Evolutionary conservation across 2,888 invertebrate species (phyloP).

Genomic region (Tanypteryx hageni): DNA sequence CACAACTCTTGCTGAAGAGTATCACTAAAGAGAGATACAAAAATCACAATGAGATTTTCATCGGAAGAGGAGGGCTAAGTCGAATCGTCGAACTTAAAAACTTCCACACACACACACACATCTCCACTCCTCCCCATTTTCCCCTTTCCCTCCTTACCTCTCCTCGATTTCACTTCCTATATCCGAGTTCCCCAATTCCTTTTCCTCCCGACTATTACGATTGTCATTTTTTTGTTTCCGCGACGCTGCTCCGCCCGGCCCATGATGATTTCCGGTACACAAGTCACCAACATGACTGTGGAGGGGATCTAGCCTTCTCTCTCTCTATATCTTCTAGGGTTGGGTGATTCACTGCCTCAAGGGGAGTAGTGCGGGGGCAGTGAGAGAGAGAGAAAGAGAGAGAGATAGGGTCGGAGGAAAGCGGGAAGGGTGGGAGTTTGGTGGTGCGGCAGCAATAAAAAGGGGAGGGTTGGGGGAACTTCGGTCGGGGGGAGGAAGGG

Average conservation of each 20-base stretch:
- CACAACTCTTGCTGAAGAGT: no score
- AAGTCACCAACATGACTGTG: constrained; percentile 29
- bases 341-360: constrained; percentile 22
- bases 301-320: background rate
- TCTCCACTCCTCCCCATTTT: no score
- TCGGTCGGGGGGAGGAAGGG: background rate
- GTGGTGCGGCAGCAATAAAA: no score
- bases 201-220: constrained; percentile 52
- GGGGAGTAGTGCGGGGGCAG: background rate
- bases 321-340: background rate
- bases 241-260: constrained; percentile 53
- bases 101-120: no score
- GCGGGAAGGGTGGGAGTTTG: no score
- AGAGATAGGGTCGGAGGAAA: no score
- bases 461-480: background rate
- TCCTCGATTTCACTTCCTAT: constrained; percentile 36
- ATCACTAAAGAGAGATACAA: no score
- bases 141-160: background rate
- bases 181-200: constrained; percentile 39
- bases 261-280: constrained; percentile 57
- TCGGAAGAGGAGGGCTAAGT: no score
- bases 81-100: no score
- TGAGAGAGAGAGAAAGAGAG: background rate
- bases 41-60: no score
- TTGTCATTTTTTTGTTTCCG: constrained; percentile 58